Evolutionary conservation across 2,888 invertebrate species (phyloP), one percentile per base, ranked within the genome.

Genomic region (Conus canariensis): DNA sequence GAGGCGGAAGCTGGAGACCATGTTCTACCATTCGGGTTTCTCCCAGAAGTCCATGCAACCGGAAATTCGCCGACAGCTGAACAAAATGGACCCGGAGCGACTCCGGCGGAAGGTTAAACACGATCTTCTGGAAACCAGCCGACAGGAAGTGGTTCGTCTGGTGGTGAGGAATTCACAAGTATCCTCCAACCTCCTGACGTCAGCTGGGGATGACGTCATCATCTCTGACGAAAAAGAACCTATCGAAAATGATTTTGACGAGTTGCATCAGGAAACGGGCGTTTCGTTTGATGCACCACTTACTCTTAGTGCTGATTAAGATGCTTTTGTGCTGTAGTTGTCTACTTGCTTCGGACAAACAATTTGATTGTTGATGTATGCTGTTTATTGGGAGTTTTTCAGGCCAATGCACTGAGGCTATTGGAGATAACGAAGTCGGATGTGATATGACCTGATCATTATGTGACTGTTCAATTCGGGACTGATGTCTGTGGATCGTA

Each of bases 1-100:
- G 45, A 86, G 90, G 77, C 77, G 80, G 87, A 90, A 90, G 87
- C n/a, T 90, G 67, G 90, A 90, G 87, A 90, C 90, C 59, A 90
- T 86, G 90, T 90, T 90, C 80, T 90, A 90, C 87, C 60, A 45
- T 90, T 80, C 12, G 87, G 90, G 14, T 90, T 90, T 64, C 45
- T 86, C 86, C 80, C 90, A 87, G 86, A 90, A 90, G 80, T 25
- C 77, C 67, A 87, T 90, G 87, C 90, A 82, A 25, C 90, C 90
- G 80, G 90, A 90, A 80, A 90, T 90, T 45, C 60, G 80, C 16
- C 87, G 90, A 16, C 86, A 90, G 87, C 67, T 90, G 87, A 77
- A n/a, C 77, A 87, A 58, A 45, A 86, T 45, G 59, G 90, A 90
- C 74, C 90, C 90, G 1, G 80, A 86, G 14, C 22, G 64, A 2